phyloP scores from a whole-genome alignment of 2,888 invertebrate genomes.

The Drosophila diplacantha region DNA sequence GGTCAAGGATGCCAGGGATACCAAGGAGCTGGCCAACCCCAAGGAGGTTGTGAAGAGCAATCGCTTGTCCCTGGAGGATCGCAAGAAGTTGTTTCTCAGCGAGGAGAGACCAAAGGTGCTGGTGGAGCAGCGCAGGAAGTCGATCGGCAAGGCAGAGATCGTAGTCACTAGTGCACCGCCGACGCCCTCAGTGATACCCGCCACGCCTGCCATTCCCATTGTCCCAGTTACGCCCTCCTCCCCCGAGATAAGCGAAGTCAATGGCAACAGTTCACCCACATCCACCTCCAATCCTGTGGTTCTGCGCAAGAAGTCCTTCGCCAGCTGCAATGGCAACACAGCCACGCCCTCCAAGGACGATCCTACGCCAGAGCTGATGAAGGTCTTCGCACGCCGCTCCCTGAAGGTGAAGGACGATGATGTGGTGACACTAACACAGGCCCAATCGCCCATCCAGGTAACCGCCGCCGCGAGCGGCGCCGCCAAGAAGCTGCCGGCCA shows the following conservation, averaged over 20 bases:
- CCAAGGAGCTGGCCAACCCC: constrained; percentile 12
- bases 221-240: constrained; percentile 18
- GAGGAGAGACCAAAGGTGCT: constrained; percentile 72
- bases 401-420: constrained; percentile 88
- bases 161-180: constrained; percentile 10
- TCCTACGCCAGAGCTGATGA: constrained; percentile 88
- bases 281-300: constrained; percentile 59
- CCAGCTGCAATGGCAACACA: constrained; percentile 45
- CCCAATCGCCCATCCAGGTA: constrained; percentile 7
- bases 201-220: constrained; percentile 27
- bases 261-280: constrained; percentile 40
- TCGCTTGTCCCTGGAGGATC: constrained; percentile 71
- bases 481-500: constrained; percentile 41
- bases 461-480: constrained; percentile 45
- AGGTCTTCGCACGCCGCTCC: constrained; percentile 89
- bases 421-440: constrained; percentile 77
- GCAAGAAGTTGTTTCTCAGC: constrained; percentile 73
- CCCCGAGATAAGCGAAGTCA: constrained; percentile 37
- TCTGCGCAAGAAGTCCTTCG: constrained; percentile 76
- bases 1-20: neutral
- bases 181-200: constrained; percentile 15
- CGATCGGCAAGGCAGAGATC: constrained; percentile 58
- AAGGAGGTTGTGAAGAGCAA: constrained; percentile 30
- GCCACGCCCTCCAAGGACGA: constrained; percentile 78
- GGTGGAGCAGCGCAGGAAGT: constrained; percentile 73